Evolutionary conservation across 1,140 invertebrate species (phyloP), one percentile per base, ranked within the genome.

Genomic region (Dendrolimus punctatus): DNA sequence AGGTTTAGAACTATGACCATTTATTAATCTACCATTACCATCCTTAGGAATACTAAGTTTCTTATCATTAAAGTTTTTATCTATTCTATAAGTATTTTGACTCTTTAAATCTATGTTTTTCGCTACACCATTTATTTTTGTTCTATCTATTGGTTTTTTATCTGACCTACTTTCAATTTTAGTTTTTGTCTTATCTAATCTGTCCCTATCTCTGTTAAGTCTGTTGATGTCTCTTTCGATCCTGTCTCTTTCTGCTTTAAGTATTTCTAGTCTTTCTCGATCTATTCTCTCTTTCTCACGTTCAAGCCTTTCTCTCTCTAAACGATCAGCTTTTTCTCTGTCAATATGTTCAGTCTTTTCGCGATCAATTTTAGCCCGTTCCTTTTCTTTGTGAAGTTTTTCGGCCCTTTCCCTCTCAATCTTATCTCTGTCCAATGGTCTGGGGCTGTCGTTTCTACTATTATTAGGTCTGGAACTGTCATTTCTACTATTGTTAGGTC

Each of bases 1-100:
- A 53, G 69, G 58, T 73, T 80, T 83, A 51, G 67, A 59, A 60
- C 64, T 69, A 36, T 82, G 68, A 40, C 79, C 80, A 62, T 84
- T 84, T 7, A 56, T 50, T 40, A 66, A 52, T 62, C 63, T 73
- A 40, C 70, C 59, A 46, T 66, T 57, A 54, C 42, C 60, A 50
- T 49, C 59, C 46, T 76, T 69, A 8, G 66, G 61, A 51, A 66
- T 52, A 8, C 47, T 48, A 5, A 59, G 44, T 51, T 68, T 71
- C 45, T 62, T 80, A 23, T 86, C 80, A 65, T 76, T 73, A 1
- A 69, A 71, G 49, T 74, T 84, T 62, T 82, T 84, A 57, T 86
- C 83, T 86, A 86, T 85, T 59, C 83, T 77, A 50, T 85, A 86
- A 49, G 81, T 82, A 42, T 86, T 85, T 55, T 85, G 81, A 53